Conservation (phyloP, 1,140 invertebrate species). For the Aphelenchoides besseyi region DNA sequence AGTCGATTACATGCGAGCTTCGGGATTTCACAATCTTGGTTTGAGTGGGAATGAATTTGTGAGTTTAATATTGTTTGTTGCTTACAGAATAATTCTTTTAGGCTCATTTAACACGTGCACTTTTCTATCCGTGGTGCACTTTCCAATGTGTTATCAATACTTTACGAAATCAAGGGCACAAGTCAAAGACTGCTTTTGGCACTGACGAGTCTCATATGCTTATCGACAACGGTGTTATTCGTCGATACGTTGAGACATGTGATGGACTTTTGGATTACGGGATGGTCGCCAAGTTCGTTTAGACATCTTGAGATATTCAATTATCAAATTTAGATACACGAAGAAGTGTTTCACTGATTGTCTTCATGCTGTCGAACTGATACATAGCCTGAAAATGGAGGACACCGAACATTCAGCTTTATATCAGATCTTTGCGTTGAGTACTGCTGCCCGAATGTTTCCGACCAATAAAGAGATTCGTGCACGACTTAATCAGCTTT, state of each 20-base stretch:
- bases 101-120: no score
- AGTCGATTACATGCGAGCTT: not conserved
- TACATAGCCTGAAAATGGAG: not conserved
- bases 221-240: not conserved
- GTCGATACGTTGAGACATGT: not conserved
- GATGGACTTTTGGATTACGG: not conserved
- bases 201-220: not conserved
- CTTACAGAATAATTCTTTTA: not conserved
- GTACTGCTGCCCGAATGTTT: not conserved
- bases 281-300: not conserved
- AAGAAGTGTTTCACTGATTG: not conserved
- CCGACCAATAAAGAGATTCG: not conserved
- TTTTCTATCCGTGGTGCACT: not conserved
- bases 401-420: conserved; percentile 4
- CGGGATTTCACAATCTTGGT: not conserved
- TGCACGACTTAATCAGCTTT: not conserved
- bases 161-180: not conserved
- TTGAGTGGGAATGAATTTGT: not conserved
- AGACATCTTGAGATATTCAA: not conserved
- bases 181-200: not conserved
- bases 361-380: not conserved
- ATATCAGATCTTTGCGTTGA: not conserved
- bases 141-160: not conserved
- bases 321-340: not conserved
- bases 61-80: not conserved